phyloP scores from a whole-genome alignment of 1,140 invertebrate species.

The Musca domestica region DNA sequence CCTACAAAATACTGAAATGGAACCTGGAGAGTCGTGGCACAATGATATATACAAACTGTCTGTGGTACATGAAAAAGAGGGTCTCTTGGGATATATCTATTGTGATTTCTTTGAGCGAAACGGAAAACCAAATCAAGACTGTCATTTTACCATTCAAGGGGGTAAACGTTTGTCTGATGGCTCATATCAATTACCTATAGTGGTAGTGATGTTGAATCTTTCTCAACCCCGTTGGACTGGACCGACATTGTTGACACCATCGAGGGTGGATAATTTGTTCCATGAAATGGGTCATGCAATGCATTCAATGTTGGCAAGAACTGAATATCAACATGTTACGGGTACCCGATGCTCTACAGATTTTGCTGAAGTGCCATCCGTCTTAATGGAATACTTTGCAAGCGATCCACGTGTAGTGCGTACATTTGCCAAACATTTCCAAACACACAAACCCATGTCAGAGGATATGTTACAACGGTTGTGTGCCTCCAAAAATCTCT shows the following conservation, averaged over 20 bases:
- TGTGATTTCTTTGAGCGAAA: conserved; percentile 92
- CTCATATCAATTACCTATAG: conserved; percentile 87
- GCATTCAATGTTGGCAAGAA: conserved; percentile 96
- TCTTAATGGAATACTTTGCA: conserved; percentile 98
- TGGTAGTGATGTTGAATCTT: conserved; percentile 91
- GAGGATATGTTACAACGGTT: conserved; percentile 73
- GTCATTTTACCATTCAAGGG: conserved; percentile 97
- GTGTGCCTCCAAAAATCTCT: conserved; percentile 80
- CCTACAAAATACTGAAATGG: conserved; percentile 68
- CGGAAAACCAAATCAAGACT: conserved; percentile 94
- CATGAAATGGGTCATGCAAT: conserved; percentile 99
- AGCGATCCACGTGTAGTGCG: conserved; percentile 81
- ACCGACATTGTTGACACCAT: conserved; percentile 78
- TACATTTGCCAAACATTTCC: conserved; percentile 87
- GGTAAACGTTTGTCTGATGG: conserved; percentile 79
- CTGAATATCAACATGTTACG: conserved; percentile 94
- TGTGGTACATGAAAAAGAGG: conserved; percentile 75
- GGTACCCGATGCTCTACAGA: conserved; percentile 96
- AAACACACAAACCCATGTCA: conserved; percentile 82
- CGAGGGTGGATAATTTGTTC: conserved; percentile 93
- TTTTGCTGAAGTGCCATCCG: conserved; percentile 97
- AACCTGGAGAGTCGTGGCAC: conserved; percentile 79
- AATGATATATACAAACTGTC: conserved; percentile 85
- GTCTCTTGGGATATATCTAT: conserved; percentile 90
- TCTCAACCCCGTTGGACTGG: conserved; percentile 69